These are phyloP conservation scores for Tethea ocularis DNA, from an alignment of 2,888 invertebrate genomes.

Conservation along the genomic window DNA sequence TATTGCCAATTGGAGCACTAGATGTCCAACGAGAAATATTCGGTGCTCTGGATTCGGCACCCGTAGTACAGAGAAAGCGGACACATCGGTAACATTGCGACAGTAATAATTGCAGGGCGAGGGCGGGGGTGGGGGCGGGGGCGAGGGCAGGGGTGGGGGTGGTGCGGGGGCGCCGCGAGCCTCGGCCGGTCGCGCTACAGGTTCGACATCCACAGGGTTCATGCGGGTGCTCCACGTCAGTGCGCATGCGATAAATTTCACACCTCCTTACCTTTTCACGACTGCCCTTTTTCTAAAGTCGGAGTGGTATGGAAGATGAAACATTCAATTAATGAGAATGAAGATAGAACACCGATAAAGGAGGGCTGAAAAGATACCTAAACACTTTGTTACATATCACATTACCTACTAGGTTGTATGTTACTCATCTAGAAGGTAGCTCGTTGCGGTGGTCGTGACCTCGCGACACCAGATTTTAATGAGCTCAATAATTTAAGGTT, in stretches of 20 bases:
- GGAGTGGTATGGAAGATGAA: slow-evolving; percentile 82
- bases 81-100: slow-evolving; percentile 52
- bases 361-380: slow-evolving; percentile 38
- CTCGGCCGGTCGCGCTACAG: slow-evolving; percentile 34
- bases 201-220: slow-evolving; percentile 63
- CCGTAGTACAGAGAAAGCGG: slow-evolving; percentile 61
- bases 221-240: slow-evolving; percentile 76
- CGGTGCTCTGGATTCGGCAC: slow-evolving; percentile 21
- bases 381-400: slow-evolving; percentile 25
- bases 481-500: neutral
- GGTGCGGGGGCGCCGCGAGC: slow-evolving; percentile 28
- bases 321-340: slow-evolving; percentile 80
- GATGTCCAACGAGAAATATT: slow-evolving; percentile 1
- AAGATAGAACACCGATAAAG: slow-evolving; percentile 61
- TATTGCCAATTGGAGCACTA: slow-evolving; percentile 23
- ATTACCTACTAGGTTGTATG: slow-evolving; percentile 20
- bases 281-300: slow-evolving; percentile 93
- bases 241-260: slow-evolving; percentile 73
- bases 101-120: slow-evolving; percentile 28
- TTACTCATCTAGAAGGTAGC: neutral
- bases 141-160: slow-evolving; percentile 29
- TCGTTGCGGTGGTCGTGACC: neutral
- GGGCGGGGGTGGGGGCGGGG: slow-evolving; percentile 40
- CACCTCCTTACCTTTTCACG: slow-evolving; percentile 91
- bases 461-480: neutral